Evolutionary conservation across 2,113 vertebrate species (phyloP).

Genomic region (Neolamprologus variostigma): DNA sequence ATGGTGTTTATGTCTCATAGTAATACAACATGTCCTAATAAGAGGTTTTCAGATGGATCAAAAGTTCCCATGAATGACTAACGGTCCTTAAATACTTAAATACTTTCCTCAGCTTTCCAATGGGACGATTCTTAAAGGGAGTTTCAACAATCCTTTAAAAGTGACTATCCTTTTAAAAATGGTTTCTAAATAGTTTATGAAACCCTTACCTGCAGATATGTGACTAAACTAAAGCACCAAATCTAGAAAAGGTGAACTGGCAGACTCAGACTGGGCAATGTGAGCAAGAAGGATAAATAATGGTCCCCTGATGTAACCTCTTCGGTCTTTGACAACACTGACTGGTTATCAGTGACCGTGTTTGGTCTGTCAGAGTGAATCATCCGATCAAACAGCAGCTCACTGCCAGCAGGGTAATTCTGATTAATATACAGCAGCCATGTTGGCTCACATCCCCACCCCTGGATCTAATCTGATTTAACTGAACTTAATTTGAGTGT

Average conservation of each 20-base stretch:
- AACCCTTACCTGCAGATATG: not conserved
- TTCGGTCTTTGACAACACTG: not conserved
- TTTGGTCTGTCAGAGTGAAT: not conserved
- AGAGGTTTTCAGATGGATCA: not conserved
- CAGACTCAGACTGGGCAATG: not conserved
- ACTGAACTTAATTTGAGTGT: not conserved
- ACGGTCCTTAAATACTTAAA: not conserved
- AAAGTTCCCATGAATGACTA: not conserved
- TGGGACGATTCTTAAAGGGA: not conserved
- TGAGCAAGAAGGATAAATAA: not conserved
- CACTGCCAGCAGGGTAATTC: not conserved
- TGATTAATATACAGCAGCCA: not conserved
- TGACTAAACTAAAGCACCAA: not conserved
- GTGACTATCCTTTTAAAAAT: not conserved
- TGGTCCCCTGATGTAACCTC: not conserved
- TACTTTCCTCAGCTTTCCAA: not conserved
- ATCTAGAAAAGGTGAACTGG: not conserved
- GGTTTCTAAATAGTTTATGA: not conserved
- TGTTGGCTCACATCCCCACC: not conserved
- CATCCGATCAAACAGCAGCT: not conserved
- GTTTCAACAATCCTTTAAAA: not conserved
- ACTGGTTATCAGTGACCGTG: not conserved
- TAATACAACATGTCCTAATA: not conserved
- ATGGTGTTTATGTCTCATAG: not conserved
- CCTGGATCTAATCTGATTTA: not conserved